Percentiles rank a stretch among this genome's conserved stretches.
phyloP scores from a whole-genome alignment of 2,888 invertebrate species.

The Epirrhoe tristata region DNA sequence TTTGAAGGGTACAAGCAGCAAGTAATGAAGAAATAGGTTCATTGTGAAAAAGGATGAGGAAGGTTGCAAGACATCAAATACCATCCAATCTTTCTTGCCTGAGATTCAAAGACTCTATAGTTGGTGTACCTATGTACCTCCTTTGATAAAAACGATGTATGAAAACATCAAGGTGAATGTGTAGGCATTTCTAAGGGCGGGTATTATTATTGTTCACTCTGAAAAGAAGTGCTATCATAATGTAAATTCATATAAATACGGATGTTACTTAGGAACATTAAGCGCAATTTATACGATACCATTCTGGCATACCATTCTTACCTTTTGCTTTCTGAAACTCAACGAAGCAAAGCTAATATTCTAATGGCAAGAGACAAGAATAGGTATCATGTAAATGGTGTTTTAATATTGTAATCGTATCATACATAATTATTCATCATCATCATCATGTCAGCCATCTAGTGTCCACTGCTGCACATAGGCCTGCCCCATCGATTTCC shows the following conservation, averaged over 20 bases:
- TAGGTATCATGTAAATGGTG: too few relatives aligned
- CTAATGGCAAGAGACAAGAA: too few relatives aligned
- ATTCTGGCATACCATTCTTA: too few relatives aligned
- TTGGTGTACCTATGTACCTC: neutral
- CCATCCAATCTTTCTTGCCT: conserved; percentile 24
- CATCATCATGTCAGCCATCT: too few relatives aligned
- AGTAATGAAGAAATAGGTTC: conserved; percentile 25
- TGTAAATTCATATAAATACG: neutral
- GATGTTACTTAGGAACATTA: neutral
- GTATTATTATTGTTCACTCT: neutral
- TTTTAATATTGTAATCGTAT: too few relatives aligned
- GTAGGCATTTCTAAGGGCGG: neutral
- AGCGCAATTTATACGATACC: too few relatives aligned
- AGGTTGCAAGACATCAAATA: conserved; percentile 8
- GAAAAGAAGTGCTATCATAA: neutral
- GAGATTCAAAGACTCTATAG: conserved; percentile 20
- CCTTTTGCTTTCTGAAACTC: too few relatives aligned
- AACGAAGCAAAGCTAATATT: too few relatives aligned
- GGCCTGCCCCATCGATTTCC: too few relatives aligned
- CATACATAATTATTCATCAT: too few relatives aligned
- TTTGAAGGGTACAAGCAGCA: conserved; percentile 1
- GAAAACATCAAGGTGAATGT: conserved; percentile 2
- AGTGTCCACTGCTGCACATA: too few relatives aligned
- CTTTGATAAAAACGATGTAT: neutral
- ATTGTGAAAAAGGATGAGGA: conserved; percentile 22